phyloP scores from a whole-genome alignment of 2,888 invertebrate species.

The Conomelus anceps region DNA sequence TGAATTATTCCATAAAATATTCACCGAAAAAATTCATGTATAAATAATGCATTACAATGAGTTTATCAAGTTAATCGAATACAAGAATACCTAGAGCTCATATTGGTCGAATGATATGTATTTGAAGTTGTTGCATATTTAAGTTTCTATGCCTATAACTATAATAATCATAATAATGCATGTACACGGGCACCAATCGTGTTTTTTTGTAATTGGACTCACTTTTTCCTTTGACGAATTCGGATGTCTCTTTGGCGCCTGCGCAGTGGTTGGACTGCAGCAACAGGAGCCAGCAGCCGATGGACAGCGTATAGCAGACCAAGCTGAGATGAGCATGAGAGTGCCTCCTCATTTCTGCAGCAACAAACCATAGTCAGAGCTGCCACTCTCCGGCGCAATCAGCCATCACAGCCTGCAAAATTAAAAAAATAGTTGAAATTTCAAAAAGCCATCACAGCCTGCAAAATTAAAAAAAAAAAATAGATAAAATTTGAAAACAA shows the following conservation, averaged over 20 bases:
- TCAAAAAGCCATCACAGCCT: no score
- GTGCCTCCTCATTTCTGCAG: neutral
- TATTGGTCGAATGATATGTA: neutral
- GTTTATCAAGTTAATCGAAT: no score
- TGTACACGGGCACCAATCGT: neutral
- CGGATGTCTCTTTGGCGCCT: slow-evolving; percentile 43
- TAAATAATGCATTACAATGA: no score
- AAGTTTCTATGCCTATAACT: neutral
- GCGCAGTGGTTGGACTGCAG: no score
- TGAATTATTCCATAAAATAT: no score
- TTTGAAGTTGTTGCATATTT: neutral
- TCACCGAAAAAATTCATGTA: no score
- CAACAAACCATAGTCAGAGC: neutral
- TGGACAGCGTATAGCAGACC: neutral
- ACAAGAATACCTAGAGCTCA: no score
- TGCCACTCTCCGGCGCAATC: neutral
- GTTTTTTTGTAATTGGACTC: slow-evolving; percentile 45
- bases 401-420: neutral
- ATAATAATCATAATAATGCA: neutral
- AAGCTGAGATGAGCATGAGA: neutral
- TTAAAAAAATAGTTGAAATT: neutral
- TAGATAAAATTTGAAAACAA: no score
- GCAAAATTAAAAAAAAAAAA: no score
- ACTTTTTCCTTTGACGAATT: slow-evolving; percentile 74
- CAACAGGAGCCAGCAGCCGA: neutral